Base-by-base conservation (phyloP, 2,797 vertebrate genomes). In the Rhynchotus rufescens region DNA sequence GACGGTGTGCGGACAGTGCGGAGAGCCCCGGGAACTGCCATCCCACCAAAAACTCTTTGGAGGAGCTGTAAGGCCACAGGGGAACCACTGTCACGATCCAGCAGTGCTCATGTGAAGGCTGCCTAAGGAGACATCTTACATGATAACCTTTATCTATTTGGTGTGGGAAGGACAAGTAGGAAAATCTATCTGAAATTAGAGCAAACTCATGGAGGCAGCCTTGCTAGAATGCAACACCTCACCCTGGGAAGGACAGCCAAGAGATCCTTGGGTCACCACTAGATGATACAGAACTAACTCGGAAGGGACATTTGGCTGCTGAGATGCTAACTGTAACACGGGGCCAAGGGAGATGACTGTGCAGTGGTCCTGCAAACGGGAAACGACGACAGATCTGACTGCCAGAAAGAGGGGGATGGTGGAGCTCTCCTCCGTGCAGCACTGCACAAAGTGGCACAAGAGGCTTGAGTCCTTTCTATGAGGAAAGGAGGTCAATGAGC, bases 361-460 rank as follows among this genome's bases (percentile, higher is more conserved):
- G 19, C 12, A 1, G 54, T 11, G 34, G 21, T 66, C 75, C 66
- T 79, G 85, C 85, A 77, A 84, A 71, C n/a, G n/a, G 87, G 72
- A 30, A 67, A 81, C 60, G 49, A 60, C 0, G 47, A 47, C 61
- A 71, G 90, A 79, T 81, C 16, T 52, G 19, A 6, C 4, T 80
- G 85, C 71, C 72, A 68, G 60, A 72, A 83, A 86, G 82, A 90
- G 85, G 84, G 60, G 73, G 22, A 51, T 49, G 82, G 79, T 79
- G 76, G 88, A 52, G 28, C 22, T 68, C 25, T 89, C n/a, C 45
- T 80, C 66, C 28, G 62, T 57, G 83, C 67, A 88, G 13, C 57
- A 42, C n/a, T 30, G 61, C 64, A 56, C 87, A 17, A 67, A 79
- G n/a, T 22, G 77, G 64, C 81, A 54, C 65, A 86, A 88, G 92